Evolutionary conservation across 2,113 vertebrate genomes (phyloP), one percentile per base, ranked within the genome.

Genomic region (Pitta sordida): DNA sequence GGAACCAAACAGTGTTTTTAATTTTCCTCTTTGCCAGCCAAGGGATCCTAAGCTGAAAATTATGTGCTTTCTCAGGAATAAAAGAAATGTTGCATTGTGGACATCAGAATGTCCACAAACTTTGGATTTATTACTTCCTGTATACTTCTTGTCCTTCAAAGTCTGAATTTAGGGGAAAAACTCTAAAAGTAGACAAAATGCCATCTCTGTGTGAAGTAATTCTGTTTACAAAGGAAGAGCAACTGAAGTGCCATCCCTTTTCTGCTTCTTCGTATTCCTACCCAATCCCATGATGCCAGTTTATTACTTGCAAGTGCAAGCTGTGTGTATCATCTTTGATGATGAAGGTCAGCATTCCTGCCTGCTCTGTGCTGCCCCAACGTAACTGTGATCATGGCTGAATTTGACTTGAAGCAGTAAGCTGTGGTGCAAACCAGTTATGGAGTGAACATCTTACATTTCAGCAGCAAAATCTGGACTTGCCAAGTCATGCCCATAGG

Each of bases 401-500:
- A 76, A n/a, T 37, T 80, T 60, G n/a, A 88, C 22, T 79, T 39
- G 44, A 46, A 88, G 15, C 19, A 53, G 15, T 29, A 41, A 46
- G 22, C 1, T 59, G 15, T 27, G 67, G 32, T 84, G 48, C 62
- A 71, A 30, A 88, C 43, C 70, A 51, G 44, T 55, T 44, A 39
- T 1, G 3, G 37, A 86, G 51, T 77, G 67, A 90, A 39, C 0
- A 1, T 41, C 12, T 29, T 73, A 0, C 0, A 0, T 59, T 81
- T 81, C 60, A 55, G 26, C 55, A 81, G 64, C 46, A 70, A 65
- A 65, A 55, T 19, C 7, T 46, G 43, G 23, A 46, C 21, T 44
- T 68, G 49, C 46, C 71, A 81, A 64, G 26, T 52, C 41, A 53
- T 7, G 19, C 32, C 83, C 2, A 1, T 1, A 76, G 63, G 4